Percentiles rank a stretch among this genome's conserved stretches.
These are phyloP conservation scores for Ptyas mucosa DNA, from an alignment of 2,113 vertebrate species.

Conservation along the genomic window DNA sequence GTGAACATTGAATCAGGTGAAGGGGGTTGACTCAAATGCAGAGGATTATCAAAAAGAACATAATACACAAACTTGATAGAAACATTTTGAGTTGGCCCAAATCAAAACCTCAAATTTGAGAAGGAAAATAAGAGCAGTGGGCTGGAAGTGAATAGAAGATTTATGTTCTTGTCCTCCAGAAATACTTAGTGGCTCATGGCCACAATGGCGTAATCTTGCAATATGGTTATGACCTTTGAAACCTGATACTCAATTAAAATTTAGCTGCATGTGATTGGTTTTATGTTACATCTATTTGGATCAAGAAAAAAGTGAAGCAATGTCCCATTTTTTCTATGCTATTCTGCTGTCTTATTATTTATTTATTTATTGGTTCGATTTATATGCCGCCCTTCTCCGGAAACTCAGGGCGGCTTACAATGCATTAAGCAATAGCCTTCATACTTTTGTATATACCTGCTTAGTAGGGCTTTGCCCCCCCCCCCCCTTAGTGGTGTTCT, in stretches of 20 bases:
- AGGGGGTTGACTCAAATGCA: background rate
- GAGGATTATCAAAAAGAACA: background rate
- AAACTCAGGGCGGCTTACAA: too few relatives aligned
- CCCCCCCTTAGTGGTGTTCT: too few relatives aligned
- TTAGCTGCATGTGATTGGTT: background rate
- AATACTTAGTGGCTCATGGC: background rate
- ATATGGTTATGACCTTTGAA: background rate
- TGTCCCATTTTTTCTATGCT: background rate
- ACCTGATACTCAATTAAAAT: background rate
- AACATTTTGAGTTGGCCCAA: background rate
- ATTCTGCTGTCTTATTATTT: background rate
- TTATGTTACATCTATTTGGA: background rate
- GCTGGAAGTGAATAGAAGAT: background rate
- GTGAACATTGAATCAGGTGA: background rate
- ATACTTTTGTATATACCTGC: too few relatives aligned
- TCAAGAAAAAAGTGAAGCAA: background rate
- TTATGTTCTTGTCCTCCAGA: background rate
- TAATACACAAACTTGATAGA: background rate
- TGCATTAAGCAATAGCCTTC: too few relatives aligned
- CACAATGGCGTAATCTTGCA: background rate
- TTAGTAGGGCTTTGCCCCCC: too few relatives aligned
- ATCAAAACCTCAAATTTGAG: background rate
- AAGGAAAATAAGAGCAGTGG: background rate
- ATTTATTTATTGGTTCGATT: too few relatives aligned
- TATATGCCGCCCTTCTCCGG: too few relatives aligned